A percentile compares a stretch with the other conserved stretches of the same genome.
Evolutionary conservation across 2,888 invertebrate species (phyloP).

Genomic region (Drosophila mayaguana): DNA sequence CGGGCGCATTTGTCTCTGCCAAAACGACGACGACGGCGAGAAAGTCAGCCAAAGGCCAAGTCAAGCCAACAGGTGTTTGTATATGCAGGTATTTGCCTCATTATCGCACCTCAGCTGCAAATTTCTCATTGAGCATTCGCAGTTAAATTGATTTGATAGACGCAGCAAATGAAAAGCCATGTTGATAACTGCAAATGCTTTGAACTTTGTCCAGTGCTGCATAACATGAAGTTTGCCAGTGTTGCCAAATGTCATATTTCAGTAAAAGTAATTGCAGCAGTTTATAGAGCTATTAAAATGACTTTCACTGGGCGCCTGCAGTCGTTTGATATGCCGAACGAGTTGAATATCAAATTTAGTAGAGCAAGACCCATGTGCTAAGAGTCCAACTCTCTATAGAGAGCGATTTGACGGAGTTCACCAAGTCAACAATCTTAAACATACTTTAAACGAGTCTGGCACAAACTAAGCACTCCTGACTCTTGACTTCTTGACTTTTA

Average conservation of each 20-base stretch:
- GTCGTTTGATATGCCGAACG: not conserved
- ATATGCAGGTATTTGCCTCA: conserved; percentile 6
- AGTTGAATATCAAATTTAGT: not conserved
- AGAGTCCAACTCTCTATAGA: not conserved
- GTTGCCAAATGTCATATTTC: not conserved
- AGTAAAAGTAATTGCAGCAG: not conserved
- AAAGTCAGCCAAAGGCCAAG: conserved; percentile 35
- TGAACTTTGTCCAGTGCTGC: conserved; percentile 29
- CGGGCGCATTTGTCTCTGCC: conserved; percentile 50
- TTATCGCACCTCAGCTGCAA: conserved; percentile 34
- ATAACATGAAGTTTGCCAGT: conserved; percentile 25
- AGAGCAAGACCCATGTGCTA: not conserved
- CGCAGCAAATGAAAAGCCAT: conserved; percentile 20
- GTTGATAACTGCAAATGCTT: conserved; percentile 40
- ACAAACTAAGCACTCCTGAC: not conserved
- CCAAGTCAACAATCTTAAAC: conserved; percentile 1
- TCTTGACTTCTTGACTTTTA: not conserved
- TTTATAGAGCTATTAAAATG: not conserved
- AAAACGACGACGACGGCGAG: conserved; percentile 12
- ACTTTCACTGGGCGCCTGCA: not conserved
- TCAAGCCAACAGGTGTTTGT: conserved; percentile 39
- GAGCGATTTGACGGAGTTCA: conserved; percentile 1
- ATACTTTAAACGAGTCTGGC: not conserved
- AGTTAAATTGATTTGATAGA: conserved; percentile 48
- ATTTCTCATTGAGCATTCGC: conserved; percentile 20